Percentiles rank a stretch among this genome's conserved stretches.
These are phyloP conservation scores for Lophura nycthemera DNA, from an alignment of 2,113 vertebrate genomes.

Conservation along the genomic window DNA sequence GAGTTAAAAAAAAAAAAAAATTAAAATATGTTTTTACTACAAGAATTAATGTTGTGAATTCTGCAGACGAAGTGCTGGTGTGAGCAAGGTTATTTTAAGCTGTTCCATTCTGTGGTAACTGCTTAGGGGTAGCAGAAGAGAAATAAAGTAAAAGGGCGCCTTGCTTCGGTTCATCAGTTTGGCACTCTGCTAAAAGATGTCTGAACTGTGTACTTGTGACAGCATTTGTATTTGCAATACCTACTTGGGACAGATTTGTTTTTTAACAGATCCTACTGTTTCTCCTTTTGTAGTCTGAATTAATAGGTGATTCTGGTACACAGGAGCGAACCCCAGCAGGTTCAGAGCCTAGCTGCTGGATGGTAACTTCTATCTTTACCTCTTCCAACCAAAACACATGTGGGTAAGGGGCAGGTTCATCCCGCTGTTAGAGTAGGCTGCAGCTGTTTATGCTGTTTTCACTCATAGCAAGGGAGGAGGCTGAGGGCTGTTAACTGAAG, in stretches of 20 bases:
- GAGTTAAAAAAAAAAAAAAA: constrained; percentile 47
- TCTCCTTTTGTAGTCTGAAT: constrained; percentile 1
- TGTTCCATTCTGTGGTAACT: background rate
- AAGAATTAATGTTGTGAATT: constrained; percentile 20
- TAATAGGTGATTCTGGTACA: constrained; percentile 37
- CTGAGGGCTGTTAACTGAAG: background rate
- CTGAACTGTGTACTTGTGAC: background rate
- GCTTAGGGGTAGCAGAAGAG: background rate
- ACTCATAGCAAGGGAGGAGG: background rate
- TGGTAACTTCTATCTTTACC: background rate
- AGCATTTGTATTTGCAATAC: background rate
- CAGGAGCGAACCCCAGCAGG: constrained; percentile 7
- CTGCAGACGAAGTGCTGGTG: background rate
- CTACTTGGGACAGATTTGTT: background rate
- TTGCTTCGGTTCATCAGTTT: background rate
- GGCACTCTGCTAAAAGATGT: background rate
- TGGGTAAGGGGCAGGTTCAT: background rate
- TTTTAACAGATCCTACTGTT: background rate
- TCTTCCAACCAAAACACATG: background rate
- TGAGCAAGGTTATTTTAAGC: background rate
- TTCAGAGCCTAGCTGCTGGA: constrained; percentile 36
- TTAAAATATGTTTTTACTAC: constrained; percentile 51
- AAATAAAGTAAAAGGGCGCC: background rate
- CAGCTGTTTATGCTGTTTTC: background rate
- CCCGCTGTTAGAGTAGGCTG: background rate